Conservation (phyloP, 2,797 vertebrate genomes). For the Enteromius fasciolatus region DNA sequence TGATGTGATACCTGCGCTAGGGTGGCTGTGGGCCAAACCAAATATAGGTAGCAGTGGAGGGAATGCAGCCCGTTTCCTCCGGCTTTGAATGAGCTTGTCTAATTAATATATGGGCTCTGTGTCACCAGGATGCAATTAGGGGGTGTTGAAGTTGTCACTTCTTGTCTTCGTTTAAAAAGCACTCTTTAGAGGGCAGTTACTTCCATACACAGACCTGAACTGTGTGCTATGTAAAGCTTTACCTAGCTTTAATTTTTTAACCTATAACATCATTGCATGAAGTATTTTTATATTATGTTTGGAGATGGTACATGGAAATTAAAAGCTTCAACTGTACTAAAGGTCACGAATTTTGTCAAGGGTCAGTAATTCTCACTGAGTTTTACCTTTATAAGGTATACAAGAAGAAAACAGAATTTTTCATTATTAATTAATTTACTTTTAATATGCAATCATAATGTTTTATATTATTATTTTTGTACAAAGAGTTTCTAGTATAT, state of each 20-base stretch:
- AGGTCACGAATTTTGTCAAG: constrained; percentile 39
- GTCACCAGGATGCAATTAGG: constrained; percentile 72
- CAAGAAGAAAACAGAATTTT: background rate
- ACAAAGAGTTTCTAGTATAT: background rate
- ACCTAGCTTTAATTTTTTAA: background rate
- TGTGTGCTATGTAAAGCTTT: background rate
- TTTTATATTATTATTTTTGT: background rate
- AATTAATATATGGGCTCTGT: constrained; percentile 61
- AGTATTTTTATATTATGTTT: background rate
- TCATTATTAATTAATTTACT: background rate
- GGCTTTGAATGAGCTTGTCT: constrained; percentile 51
- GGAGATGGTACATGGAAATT: background rate
- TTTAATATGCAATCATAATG: background rate
- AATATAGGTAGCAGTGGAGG: constrained; percentile 67
- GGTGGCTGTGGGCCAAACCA: constrained; percentile 71
- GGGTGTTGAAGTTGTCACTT: constrained; percentile 74
- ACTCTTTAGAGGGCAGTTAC: constrained; percentile 46
- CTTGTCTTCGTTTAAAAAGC: constrained; percentile 63
- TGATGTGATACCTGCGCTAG: constrained; percentile 78
- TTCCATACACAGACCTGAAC: background rate
- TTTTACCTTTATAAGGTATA: constrained; percentile 34
- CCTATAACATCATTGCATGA: background rate
- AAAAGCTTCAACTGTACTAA: constrained; percentile 30
- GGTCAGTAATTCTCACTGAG: constrained; percentile 51
- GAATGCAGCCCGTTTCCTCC: constrained; percentile 20